Base-by-base conservation (phyloP, 2,888 invertebrate genomes). In the Allolobophora icterica region DNA sequence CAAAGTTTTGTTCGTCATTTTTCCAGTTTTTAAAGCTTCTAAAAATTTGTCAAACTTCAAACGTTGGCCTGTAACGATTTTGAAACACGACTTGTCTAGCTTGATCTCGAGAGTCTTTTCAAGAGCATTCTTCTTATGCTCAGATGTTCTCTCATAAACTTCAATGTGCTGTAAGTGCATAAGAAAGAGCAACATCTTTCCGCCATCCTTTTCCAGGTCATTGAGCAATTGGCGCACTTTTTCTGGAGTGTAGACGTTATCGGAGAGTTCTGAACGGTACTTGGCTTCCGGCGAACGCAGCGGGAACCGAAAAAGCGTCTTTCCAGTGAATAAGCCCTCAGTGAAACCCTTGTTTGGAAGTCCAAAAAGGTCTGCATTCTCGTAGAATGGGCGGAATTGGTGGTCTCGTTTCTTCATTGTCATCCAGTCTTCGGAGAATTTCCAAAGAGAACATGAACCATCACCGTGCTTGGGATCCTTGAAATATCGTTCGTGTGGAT, bases 261-360 rank as follows among this genome's bases (percentile, higher is more conserved):
- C 92, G 35, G 94, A 94, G 30, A 94, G 91, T 13, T 92, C 92
- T 30, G 94, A 94, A 38, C 30, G 87, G 33, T 84, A 3, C 71
- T 87, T 40, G 52, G 84, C 90, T 34, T 90, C 52, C 21, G 71
- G 89, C n/a, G 92, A 91, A 8, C 95, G 92, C 33, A 95, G 92
- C 13, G 94, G 94, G 92, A 95, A 95, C 92, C 94, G 93, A 91
- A 95, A 94, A 83, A 95, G 38, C 19, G 94, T 94, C 40, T 94
- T 94, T 17, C 91, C 71, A 91, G 92, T 94, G 91, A 94, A 94
- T n/a, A 89, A 91, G 17, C 90, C 89, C 1, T 92, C 89, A 19
- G 6, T 30, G 13, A 92, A 91, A n/a, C 91, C 90, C 34, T 92
- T 87, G n/a, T 89, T 71, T 21, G 35, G 89, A 84, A 92, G 90